Base-by-base conservation (phyloP, 2,113 vertebrate genomes). In the Struthidea cinerea region DNA sequence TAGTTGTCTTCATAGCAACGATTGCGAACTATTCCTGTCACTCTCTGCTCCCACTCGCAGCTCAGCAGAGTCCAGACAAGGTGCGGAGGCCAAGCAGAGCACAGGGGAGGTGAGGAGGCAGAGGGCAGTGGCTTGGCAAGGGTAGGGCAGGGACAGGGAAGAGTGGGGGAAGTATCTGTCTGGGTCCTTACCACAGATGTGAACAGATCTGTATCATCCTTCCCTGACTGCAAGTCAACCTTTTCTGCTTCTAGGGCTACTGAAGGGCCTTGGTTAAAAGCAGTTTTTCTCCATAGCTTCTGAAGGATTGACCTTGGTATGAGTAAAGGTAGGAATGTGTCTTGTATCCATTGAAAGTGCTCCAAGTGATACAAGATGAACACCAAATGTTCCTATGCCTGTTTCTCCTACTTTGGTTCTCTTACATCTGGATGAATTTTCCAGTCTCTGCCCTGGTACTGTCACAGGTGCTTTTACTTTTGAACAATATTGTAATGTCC, bases 401-500 rank as follows among this genome's bases (percentile, higher is more conserved):
- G 4, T 92, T 88, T 89, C 22, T 87, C 13, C 20, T 84, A 10
- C 37, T 70, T 69, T 37, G 70, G 6, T 65, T 84, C 12, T 41
- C 39, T 63, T 52, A 13, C 10, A 27, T 42, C 47, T 56, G 44
- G 28, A 63, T n/a, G 15, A 41, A 4, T 75, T 81, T 87, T 78
- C 13, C 44, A 52, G 11, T 33, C 18, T 89, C 8, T 0, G 2
- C 10, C n/a, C 37, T 64, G 49, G 9, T 50, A 8, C 42, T 79
- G 16, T 55, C 53, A 68, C 19, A 53, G 17, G 3, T 74, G 27
- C 41, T 75, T 82, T 87, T 28, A 6, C 12, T 82, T 71, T 47
- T 8, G 7, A 52, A 14, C 0, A 0, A 4, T 44, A n/a, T 1
- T 0, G 27, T 59, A 30, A n/a, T 60, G 30, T 20, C 3, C 11